Conservation (phyloP, 2,113 vertebrate genomes). For the Struthidea cinerea region DNA sequence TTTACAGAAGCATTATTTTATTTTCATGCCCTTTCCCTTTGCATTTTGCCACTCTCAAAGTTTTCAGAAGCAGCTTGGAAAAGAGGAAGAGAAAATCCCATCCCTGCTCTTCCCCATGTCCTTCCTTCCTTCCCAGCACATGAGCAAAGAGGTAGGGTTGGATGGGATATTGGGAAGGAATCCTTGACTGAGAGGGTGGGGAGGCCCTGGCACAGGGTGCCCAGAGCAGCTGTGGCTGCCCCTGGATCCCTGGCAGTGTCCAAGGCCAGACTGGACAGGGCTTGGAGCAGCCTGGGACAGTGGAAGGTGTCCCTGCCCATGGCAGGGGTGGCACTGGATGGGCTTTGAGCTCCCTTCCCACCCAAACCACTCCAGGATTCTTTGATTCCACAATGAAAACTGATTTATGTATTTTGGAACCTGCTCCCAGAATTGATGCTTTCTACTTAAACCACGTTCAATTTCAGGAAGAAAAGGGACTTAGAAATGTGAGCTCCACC, state of each 20-base stretch:
- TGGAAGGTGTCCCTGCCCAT: not conserved
- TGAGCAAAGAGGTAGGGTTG: not conserved
- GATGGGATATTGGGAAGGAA: not conserved
- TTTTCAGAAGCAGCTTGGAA: not conserved
- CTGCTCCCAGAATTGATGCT: not conserved
- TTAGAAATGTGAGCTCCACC: not conserved
- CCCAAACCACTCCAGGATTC: not conserved
- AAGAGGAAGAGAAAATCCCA: not conserved
- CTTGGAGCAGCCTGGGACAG: not conserved
- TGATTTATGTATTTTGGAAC: not conserved
- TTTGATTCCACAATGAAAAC: not conserved
- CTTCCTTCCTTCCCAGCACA: not conserved
- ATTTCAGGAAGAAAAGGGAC: not conserved
- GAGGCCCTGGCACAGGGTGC: not conserved
- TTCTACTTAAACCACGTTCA: not conserved
- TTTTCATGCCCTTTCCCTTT: not conserved
- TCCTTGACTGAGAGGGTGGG: rapidly evolving
- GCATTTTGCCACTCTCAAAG: not conserved
- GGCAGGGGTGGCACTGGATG: not conserved
- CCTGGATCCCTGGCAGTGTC: not conserved
- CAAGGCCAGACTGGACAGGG: rapidly evolving
- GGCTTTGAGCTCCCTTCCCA: not conserved
- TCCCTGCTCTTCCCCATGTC: not conserved
- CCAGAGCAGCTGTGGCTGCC: not conserved
- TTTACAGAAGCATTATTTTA: not conserved